These are phyloP conservation scores for Vollenhovia emeryi DNA, from an alignment of 1,140 invertebrate genomes.

Conservation along the genomic window DNA sequence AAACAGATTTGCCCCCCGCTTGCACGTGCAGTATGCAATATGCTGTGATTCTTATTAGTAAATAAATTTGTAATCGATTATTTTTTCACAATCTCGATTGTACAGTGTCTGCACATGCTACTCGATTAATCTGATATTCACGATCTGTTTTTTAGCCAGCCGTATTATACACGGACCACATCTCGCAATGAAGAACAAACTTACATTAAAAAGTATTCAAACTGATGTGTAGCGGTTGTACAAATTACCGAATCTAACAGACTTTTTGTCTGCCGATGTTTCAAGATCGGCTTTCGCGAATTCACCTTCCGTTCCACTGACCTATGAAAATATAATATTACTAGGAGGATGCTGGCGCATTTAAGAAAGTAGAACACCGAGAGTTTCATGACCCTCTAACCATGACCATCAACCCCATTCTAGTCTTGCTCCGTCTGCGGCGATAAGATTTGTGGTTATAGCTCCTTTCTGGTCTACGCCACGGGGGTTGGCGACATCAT, in stretches of 20 bases:
- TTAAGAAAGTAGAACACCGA: conserved; percentile 67
- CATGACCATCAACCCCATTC: conserved; percentile 68
- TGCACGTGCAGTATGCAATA: background rate
- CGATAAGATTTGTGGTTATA: conserved; percentile 76
- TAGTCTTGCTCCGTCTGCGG: conserved; percentile 57
- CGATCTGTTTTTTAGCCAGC: background rate
- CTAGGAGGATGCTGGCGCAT: background rate
- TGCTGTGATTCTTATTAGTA: background rate
- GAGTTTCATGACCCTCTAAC: conserved; percentile 65
- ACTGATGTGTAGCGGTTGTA: background rate
- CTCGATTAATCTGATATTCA: background rate
- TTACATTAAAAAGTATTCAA: background rate
- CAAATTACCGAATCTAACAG: background rate
- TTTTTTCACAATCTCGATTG: background rate
- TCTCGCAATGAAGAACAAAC: background rate
- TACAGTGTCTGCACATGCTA: background rate
- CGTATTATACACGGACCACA: no score
- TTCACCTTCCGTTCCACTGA: conserved; percentile 51
- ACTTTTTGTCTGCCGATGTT: background rate
- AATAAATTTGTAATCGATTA: background rate
- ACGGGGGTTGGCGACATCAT: conserved; percentile 63
- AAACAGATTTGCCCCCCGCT: background rate
- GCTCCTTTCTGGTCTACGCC: conserved; percentile 71
- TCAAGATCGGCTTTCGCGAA: background rate
- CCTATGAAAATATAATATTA: conserved; percentile 47